A percentile compares a stretch with the other conserved stretches of the same genome.
These are phyloP conservation scores for Trisateles emortualis DNA, from an alignment of 2,888 invertebrate genomes.

Conservation along the genomic window DNA sequence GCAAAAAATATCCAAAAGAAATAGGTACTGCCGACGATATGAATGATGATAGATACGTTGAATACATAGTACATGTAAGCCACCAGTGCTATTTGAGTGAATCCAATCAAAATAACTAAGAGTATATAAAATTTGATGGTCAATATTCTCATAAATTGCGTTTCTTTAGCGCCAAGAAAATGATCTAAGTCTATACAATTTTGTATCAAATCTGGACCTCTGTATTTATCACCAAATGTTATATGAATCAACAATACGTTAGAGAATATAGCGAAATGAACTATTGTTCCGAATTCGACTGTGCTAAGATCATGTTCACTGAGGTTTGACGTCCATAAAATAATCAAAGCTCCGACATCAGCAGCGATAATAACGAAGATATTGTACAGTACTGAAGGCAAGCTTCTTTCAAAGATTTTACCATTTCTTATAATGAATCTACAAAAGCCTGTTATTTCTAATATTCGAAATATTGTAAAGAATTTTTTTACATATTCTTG, in stretches of 20 bases:
- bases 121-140: conserved; percentile 38
- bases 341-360: conserved; percentile 39
- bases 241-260: conserved; percentile 56
- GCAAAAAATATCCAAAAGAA: conserved; percentile 56
- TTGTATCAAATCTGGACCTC: conserved; percentile 53
- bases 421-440: conserved; percentile 61
- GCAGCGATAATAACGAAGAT: conserved; percentile 41
- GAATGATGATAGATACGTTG: conserved; percentile 46
- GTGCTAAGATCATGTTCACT: conserved; percentile 48
- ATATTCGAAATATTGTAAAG: conserved; percentile 40
- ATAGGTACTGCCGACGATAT: conserved; percentile 49
- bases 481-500: conserved; percentile 53
- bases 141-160: conserved; percentile 65
- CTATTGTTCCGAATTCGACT: conserved; percentile 56
- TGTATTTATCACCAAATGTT: conserved; percentile 52
- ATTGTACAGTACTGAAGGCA: conserved; percentile 48
- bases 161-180: conserved; percentile 64
- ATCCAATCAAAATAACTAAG: conserved; percentile 30
- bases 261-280: conserved; percentile 51
- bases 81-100: conserved; percentile 43
- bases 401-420: conserved; percentile 50
- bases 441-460: conserved; percentile 57
- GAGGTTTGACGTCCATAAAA: conserved; percentile 50
- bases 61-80: conserved; percentile 49
- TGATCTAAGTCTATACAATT: conserved; percentile 62